Base-by-base conservation (phyloP, 2,113 vertebrate genomes). In the Pithys albifrons region DNA sequence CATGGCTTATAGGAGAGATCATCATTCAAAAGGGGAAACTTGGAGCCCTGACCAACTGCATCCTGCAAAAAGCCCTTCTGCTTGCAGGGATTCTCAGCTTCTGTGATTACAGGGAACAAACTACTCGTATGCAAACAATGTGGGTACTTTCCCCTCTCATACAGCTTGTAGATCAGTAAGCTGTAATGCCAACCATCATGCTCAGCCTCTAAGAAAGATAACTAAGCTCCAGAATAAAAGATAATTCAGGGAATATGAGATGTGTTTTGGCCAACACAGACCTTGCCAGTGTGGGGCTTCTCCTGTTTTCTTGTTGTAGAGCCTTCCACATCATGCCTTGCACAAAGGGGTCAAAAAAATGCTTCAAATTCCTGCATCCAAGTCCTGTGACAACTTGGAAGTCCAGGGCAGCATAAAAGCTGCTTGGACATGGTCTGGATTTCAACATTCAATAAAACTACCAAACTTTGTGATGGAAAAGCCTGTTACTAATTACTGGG, bases 391-490 rank as follows among this genome's bases (percentile, higher is more conserved):
- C 62, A 65, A 43, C 48, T 71, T 69, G 17, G 4, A 29, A 73
- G n/a, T 43, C 52, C 16, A 55, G 43, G 45, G 14, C 57, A 41
- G 27, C 13, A 46, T 11, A 45, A 79, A 81, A 84, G 28, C 41
- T 1, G 0, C 37, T 62, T 72, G 61, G 61, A 67, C 70, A 64
- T 1, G 19, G 19, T 28, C 14, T 71, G 55, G 31, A 85, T 65
- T 92, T 82, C 82, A 92, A 4, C 0, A 5, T 33, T 80, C 24
- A 35, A 13, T 1, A 1, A 41, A 77, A 71, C 19, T 62, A 89
- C 80, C 54, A 43, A 7, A 31, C 74, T 74, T 37, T 66, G 84
- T 73, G 87, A 84, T 73, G 91, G 64, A 89, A 91, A 96, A 2
- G 7, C 41, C 70, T 58, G 78, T 91, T 93, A 25, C 51, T 89